Base-by-base conservation (phyloP, 2,113 vertebrate species). In the Megaleporinus macrocephalus region DNA sequence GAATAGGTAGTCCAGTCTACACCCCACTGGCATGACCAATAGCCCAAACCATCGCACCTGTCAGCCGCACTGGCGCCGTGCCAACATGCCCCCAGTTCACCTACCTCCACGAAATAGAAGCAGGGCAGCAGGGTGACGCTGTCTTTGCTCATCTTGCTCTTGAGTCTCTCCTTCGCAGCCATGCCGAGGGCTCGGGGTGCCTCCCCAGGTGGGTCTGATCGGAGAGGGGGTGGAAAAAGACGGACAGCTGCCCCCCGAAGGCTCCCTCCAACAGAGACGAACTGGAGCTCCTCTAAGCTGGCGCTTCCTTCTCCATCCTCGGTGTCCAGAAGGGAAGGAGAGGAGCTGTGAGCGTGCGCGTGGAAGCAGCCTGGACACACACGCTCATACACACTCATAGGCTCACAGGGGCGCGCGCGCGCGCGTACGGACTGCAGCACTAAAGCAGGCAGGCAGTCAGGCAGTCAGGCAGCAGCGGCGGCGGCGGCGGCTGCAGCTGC, bases 91-190 rank as follows among this genome's bases (percentile, higher is more conserved):
- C 71, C 22, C 51, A 20, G 77, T 68, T 62, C 36, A 93, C 96
- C 93, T 91, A 99, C 97, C 97, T 99, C 97, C 9, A 99, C 97
- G 79, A 99, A 99, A 89, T 99, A 99, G 90, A 99, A 99, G 89
- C 97, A 99, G 82, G 97, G 97, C 90, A 99, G 92, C 87, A 98
- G 94, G 78, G 97, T 98, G 90, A 98, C 95, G 86, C 97, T 99
- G 92, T 99, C 97, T 95, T 98, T 98, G 92, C 94, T 95, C 86
- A 93, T 94, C 88, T 90, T 93, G 88, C 93, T 94, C 91, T 96
- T 97, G 5, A 84, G 93, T 88, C 95, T 91, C 89, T 97, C 96
- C 87, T 97, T 95, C 2, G 95, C 93, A 88, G 97, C 96, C 97
- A 99, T 99, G 93, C 89, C 78, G 14, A 86, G 36, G 29, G 29